Evolutionary conservation across 2,888 invertebrate species (phyloP), one percentile per base, ranked within the genome.

Genomic region (Cephus rjabovi): DNA sequence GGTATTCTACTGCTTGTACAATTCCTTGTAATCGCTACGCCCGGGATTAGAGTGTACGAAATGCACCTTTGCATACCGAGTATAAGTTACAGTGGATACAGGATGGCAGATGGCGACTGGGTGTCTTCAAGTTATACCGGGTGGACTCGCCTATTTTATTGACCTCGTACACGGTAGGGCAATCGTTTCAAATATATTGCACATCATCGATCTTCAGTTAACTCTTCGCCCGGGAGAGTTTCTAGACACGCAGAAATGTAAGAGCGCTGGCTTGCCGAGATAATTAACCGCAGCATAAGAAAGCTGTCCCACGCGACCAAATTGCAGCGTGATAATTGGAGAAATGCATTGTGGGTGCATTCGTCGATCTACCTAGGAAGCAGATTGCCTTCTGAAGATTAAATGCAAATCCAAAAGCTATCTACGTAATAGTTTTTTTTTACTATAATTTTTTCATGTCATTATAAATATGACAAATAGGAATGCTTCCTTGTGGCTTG

Each of bases 281-380:
- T 71, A 33, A 71, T 71, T 71, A 71, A 33, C 33, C 71, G 71
- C 77, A 76, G 75, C 33, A 69, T 79, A 82, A 79, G 80, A 83
- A 82, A 83, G 81, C 83, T 73, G 79, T 83, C 81, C 79, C 80
- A 81, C 80, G 81, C 76, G 78, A 79, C 79, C 76, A 79, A 78
- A 80, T 78, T 56, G 71, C 74, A 75, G 35, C 56, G 56, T 75
- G 76, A 79, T 83, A 83, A 83, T 83, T 81, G 81, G 81, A 76
- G 80, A 81, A 83, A 81, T 80, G 80, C 73, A 75, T 33, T 77
- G 77, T 79, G 79, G 77, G 76, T 79, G 74, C 69, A 79, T 69
- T 56, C 71, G 71, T 9, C 6, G 9, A 56, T 56, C 56, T 73
- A 73, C 74, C 75, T 73, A 69, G n/a, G 75, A 34, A 73, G 68